Evolutionary conservation across 2,113 vertebrate genomes (phyloP), one percentile per base, ranked within the genome.

Genomic region (Mastomys coucha): DNA sequence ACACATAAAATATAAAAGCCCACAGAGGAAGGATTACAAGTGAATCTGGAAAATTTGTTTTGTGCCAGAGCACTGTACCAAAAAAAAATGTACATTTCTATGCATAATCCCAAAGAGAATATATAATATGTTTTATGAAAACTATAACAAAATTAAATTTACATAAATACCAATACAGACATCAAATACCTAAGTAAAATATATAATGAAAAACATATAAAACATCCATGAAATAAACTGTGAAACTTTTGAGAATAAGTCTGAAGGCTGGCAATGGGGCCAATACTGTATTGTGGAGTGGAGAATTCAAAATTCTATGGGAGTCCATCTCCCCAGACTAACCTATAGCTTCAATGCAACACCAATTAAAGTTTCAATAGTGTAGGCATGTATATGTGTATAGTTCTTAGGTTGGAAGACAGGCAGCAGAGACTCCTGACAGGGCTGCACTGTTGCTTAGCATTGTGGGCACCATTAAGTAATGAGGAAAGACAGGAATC

Each of bases 181-280:
- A 92, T 51, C 51, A 91, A 70, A 72, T 86, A 65, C 58, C 28
- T 95, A 86, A 85, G n/a, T n/a, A 91, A 96, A 80, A 73, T 3
- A 10, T 89, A 33, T 75, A 93, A 75, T 67, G 45, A 92, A 95
- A 89, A 72, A 78, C 53, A 24, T 51, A 16, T 13, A 72, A 89
- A 33, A 53, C 53, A 17, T 89, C 51, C 58, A 5, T 86, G 11
- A 24, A 89, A 42, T 89, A 92, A 94, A 84, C 53, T n/a, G 51
- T 67, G 63, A 70, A 92, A 53, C 65, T 76, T 89, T 90, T 53
- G 14, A 88, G 39, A 94, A 49, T 82, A 96, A 81, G 36, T 75
- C 60, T 63, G 91, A 86, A 91, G 33, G 24, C 14, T 73, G 72
- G 19, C 51, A 84, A 56, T 22, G 93, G 88, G 11, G 3, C 20